These are phyloP conservation scores for Xiphophorus hellerii DNA, from an alignment of 2,113 vertebrate genomes.

Conservation along the genomic window DNA sequence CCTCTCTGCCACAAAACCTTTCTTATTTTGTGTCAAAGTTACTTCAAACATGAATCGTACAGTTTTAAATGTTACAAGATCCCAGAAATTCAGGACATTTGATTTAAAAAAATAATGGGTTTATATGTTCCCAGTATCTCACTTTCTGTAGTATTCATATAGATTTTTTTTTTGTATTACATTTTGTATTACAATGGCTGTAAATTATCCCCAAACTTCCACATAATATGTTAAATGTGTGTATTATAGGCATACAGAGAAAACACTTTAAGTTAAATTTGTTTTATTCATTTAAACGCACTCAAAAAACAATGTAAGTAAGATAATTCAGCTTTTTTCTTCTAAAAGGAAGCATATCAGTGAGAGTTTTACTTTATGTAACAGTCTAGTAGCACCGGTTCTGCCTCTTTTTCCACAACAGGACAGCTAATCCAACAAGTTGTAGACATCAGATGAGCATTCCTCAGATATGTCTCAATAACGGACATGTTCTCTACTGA, in stretches of 20 bases:
- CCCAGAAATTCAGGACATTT: too few species aligned
- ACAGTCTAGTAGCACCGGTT: slow-evolving; percentile 38
- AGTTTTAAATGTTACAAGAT: too few species aligned
- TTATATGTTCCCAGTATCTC: too few species aligned
- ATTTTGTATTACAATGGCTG: too few species aligned
- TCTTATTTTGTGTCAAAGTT: too few species aligned
- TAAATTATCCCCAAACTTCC: too few species aligned
- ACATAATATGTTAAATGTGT: too few species aligned
- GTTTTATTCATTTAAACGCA: not conserved
- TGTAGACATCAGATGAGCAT: slow-evolving; percentile 36
- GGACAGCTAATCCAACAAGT: slow-evolving; percentile 68
- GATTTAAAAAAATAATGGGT: too few species aligned
- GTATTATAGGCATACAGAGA: not conserved
- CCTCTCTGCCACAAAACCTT: too few species aligned
- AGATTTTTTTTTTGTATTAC: too few species aligned
- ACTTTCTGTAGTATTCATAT: too few species aligned
- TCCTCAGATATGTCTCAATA: slow-evolving; percentile 30
- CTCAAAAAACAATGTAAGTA: not conserved
- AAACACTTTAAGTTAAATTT: not conserved
- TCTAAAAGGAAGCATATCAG: slow-evolving; percentile 4
- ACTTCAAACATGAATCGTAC: too few species aligned
- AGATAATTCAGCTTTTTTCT: not conserved
- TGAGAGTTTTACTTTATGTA: slow-evolving; percentile 2
- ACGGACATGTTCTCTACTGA: not conserved
- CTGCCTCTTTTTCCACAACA: slow-evolving; percentile 6